phyloP scores from a whole-genome alignment of 2,797 vertebrate species.

The Serranus cabrilla region DNA sequence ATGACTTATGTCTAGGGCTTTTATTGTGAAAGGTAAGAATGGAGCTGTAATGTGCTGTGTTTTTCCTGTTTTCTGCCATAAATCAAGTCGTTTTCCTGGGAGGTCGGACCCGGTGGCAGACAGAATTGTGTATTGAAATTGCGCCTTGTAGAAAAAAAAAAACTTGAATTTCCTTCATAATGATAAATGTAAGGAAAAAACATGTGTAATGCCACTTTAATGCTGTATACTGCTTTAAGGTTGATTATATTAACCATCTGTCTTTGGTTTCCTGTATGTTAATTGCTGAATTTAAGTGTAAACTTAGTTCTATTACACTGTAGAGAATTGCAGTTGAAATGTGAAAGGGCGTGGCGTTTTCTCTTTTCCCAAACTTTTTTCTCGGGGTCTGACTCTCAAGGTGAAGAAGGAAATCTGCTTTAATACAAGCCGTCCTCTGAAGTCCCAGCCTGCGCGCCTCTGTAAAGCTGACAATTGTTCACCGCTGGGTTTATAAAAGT shows the following conservation, averaged over 20 bases:
- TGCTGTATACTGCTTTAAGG: neutral
- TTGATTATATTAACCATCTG: neutral
- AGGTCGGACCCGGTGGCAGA: no score
- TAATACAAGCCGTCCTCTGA: slow-evolving; percentile 28
- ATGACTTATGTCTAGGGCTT: no score
- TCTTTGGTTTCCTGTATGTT: neutral
- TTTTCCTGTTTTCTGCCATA: no score
- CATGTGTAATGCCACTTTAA: neutral
- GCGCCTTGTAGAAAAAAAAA: no score
- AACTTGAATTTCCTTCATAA: no score
- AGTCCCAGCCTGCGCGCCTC: slow-evolving; percentile 17
- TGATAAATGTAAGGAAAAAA: no score
- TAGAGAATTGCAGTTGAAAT: slow-evolving; percentile 12
- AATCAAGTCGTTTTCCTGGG: no score
- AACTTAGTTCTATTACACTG: neutral
- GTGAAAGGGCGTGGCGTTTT: slow-evolving; percentile 5
- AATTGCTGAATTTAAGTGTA: neutral
- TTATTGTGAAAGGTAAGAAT: no score
- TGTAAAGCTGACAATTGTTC: slow-evolving; percentile 43
- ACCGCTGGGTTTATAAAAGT: slow-evolving; percentile 39
- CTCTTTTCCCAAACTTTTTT: slow-evolving; percentile 8
- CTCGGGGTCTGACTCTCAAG: slow-evolving; percentile 15
- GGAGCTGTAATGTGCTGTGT: no score
- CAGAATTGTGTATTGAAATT: no score
- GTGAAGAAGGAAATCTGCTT: slow-evolving; percentile 34